Evolutionary conservation across 2,113 vertebrate species (phyloP).

Genomic region (Nesoenas mayeri): DNA sequence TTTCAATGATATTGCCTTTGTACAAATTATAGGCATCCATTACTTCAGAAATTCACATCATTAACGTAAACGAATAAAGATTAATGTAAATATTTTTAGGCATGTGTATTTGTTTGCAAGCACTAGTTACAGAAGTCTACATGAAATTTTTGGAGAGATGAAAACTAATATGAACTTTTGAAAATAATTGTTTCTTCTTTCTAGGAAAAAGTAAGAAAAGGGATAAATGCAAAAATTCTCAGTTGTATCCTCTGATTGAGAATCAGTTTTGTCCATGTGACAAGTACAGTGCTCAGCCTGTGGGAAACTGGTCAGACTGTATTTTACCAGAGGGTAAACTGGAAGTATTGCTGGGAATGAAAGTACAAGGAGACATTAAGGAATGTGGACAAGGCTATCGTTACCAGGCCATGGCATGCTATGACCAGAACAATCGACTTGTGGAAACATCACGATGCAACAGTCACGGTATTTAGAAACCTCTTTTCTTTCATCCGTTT

Average conservation of each 20-base stretch:
- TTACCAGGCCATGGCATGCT: slow-evolving; percentile 97
- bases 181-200: slow-evolving; percentile 6
- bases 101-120: neutral
- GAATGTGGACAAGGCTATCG: slow-evolving; percentile 97
- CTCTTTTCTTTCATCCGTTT: neutral
- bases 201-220: slow-evolving; percentile 97
- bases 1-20: neutral
- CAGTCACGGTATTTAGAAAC: slow-evolving; percentile 85
- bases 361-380: slow-evolving; percentile 86
- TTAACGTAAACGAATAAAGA: neutral
- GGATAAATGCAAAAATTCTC: slow-evolving; percentile 94
- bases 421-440: slow-evolving; percentile 91
- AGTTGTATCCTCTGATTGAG: slow-evolving; percentile 91
- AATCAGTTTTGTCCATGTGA: slow-evolving; percentile 97
- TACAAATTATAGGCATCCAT: neutral
- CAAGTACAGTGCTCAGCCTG: slow-evolving; percentile 94
- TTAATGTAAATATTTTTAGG: neutral
- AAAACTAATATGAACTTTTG: neutral
- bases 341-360: slow-evolving; percentile 80
- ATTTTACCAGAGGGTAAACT: slow-evolving; percentile 87
- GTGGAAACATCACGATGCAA: slow-evolving; percentile 94
- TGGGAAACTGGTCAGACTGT: slow-evolving; percentile 98
- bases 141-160: neutral
- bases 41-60: neutral
- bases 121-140: neutral